Base-by-base conservation (phyloP, 92 coral and sea anemone genomes). In the Anthopleura xanthogrammica region DNA sequence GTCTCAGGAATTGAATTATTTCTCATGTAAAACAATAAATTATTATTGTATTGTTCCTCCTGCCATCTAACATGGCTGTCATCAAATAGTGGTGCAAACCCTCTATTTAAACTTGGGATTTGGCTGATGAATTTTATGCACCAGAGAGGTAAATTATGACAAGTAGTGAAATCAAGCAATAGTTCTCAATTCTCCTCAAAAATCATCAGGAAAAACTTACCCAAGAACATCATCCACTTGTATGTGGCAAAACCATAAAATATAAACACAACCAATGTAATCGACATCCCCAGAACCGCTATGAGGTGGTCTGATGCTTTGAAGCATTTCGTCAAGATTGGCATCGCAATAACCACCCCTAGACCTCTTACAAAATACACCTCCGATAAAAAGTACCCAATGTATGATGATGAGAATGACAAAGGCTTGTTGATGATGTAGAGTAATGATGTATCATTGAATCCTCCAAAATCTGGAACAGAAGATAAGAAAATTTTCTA, bases 171-270 rank as follows among this genome's bases (percentile, higher is more conserved):
- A 46, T 46, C 50, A 46, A 46, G 50, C 50, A 46, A 46, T 46
- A 46, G 0, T 29, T 29, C 36, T 29, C 36, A 29, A n/a, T n/a
- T n/a, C 1, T 29, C 36, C 36, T 29, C 36, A 29, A 29, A 29
- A 29, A 29, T 29, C 36, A 29, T 0, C 36, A 29, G 36, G 36
- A 29, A 29, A 29, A 29, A 29, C 95, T 84, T 60, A 96, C 98
- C 98, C 75, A 89, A 82, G 82, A 96, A 96, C 89, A 95, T 87
- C 94, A 92, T 91, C 98, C 93, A 92, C 40, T 74, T 85, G 60
- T 41, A 89, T 39, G 89, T 86, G 16, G 98, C 87, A 76, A 94
- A 85, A 11, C 93, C 98, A 86, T 91, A 84, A 60, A 92, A 92
- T 36, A 89, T 52, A 41, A 86, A 90, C 82, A 91, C 88, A 3